Evolutionary conservation across 1,140 invertebrate genomes (phyloP).

Genomic region (Hyposmocoma kahamanoa): DNA sequence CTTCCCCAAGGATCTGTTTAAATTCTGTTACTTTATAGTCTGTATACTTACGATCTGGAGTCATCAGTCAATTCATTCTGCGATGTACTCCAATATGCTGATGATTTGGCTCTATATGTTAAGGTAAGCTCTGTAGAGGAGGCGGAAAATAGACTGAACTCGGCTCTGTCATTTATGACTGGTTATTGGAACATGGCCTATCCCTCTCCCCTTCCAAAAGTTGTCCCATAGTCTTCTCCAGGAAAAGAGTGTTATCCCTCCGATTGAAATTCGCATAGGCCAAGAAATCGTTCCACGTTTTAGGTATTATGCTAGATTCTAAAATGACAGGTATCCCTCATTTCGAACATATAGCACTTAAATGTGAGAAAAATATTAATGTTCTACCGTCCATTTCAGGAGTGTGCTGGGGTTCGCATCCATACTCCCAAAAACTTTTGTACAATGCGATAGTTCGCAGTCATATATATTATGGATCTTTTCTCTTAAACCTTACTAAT

Average conservation of each 20-base stretch:
- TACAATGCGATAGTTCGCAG: conserved; percentile 9
- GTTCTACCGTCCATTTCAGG: background rate
- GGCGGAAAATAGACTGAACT: too few species aligned
- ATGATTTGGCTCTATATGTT: conserved; percentile 3
- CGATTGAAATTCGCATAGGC: background rate
- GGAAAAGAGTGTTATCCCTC: conserved; percentile 1
- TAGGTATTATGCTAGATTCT: conserved; percentile 2
- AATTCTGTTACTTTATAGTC: conserved; percentile 7
- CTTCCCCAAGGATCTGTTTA: conserved; percentile 10
- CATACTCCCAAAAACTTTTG: conserved; percentile 1
- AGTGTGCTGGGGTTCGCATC: conserved; percentile 7
- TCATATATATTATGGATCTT: conserved; percentile 3
- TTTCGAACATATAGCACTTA: background rate
- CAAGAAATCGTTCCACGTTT: background rate
- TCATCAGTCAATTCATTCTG: background rate
- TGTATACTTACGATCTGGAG: conserved; percentile 5
- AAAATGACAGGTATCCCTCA: background rate
- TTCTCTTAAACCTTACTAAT: conserved; percentile 3
- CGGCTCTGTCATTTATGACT: background rate
- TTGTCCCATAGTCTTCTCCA: background rate
- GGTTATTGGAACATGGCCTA: background rate
- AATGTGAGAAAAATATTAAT: background rate
- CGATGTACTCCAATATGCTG: conserved; percentile 7
- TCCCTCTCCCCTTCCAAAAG: background rate
- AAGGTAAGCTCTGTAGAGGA: too few species aligned